phyloP scores from a whole-genome alignment of 2,888 invertebrate genomes.

The Gonocerus acuteangulatus region DNA sequence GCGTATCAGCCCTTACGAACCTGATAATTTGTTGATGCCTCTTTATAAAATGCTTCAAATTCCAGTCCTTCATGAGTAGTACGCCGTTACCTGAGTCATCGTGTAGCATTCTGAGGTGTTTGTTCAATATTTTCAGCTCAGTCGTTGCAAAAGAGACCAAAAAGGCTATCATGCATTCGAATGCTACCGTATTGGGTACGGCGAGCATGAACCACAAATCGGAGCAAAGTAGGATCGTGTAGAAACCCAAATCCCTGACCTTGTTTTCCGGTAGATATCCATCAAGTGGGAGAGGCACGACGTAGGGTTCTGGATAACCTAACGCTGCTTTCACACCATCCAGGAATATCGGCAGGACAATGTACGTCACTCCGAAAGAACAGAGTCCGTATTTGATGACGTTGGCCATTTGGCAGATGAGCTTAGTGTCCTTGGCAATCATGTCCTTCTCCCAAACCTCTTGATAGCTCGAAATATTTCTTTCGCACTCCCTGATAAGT shows the following conservation, averaged over 20 bases:
- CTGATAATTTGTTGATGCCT: not conserved
- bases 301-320: not conserved
- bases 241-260: not conserved
- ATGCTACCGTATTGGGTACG: constrained; percentile 5
- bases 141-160: not conserved
- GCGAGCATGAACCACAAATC: not conserved
- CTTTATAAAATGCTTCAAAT: not conserved
- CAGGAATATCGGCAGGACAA: not conserved
- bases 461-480: not conserved
- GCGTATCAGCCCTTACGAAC: no score
- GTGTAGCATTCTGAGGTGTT: not conserved
- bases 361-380: not conserved
- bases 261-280: constrained; percentile 7
- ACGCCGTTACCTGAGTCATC: not conserved
- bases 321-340: not conserved
- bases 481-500: constrained; percentile 2
- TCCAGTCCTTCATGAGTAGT: not conserved
- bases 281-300: constrained; percentile 2
- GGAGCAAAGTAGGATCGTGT: not conserved
- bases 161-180: constrained; percentile 3
- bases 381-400: not conserved
- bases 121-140: constrained; percentile 8
- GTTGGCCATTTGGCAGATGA: not conserved
- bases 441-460: constrained; percentile 6
- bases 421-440: not conserved